Evolutionary conservation across 2,113 vertebrate genomes (phyloP).

Genomic region (Gorsachius goisagi): DNA sequence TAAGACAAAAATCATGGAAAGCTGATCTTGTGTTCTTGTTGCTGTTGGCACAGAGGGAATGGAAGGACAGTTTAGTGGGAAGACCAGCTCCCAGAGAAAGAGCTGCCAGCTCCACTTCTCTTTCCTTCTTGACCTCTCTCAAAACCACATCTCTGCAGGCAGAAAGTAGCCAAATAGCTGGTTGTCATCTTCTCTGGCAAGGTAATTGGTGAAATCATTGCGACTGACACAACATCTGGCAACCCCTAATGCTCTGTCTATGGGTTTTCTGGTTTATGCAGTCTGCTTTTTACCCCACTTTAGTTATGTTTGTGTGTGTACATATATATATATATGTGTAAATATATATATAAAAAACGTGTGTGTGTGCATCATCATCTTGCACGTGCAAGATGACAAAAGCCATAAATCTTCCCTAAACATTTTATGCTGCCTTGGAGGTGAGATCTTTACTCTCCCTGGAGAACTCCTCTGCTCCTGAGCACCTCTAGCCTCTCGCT

Average conservation of each 20-base stretch:
- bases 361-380: background rate
- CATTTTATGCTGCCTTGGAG: background rate
- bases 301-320: accelerated
- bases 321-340: background rate
- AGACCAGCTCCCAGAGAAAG: background rate
- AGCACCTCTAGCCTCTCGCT: background rate
- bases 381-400: background rate
- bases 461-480: background rate
- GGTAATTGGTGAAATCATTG: background rate
- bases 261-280: background rate
- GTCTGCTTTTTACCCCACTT: background rate
- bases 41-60: background rate
- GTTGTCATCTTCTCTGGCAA: background rate
- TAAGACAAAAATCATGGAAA: background rate
- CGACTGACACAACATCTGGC: background rate
- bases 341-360: background rate
- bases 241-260: background rate
- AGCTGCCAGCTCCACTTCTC: slow-evolving; percentile 2
- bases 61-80: background rate
- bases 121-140: background rate
- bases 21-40: background rate
- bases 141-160: background rate
- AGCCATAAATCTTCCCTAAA: background rate
- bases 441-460: background rate
- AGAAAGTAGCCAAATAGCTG: background rate